These are phyloP conservation scores for Thereuonema tuberculata DNA, from an alignment of 1,140 invertebrate genomes.

Conservation along the genomic window DNA sequence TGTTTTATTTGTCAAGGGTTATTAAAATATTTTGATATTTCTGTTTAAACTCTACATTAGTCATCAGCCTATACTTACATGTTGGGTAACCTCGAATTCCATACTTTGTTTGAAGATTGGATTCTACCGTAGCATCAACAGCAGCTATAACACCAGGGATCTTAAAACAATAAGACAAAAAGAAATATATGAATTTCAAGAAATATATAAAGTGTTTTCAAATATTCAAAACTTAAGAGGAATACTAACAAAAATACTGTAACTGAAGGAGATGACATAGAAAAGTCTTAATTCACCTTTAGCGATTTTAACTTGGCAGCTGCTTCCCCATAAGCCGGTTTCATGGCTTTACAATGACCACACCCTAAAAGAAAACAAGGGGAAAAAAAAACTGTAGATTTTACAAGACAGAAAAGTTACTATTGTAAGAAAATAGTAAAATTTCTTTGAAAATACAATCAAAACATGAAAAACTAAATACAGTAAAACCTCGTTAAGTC, in stretches of 20 bases:
- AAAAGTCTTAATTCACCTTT: slow-evolving; percentile 27
- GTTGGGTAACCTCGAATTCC: slow-evolving; percentile 27
- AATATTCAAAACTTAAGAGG: slow-evolving; percentile 30
- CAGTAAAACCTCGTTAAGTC: too few relatives aligned
- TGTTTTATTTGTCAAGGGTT: too few relatives aligned
- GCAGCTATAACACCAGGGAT: slow-evolving; percentile 23
- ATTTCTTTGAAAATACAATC: too few relatives aligned
- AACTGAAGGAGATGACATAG: slow-evolving; percentile 5
- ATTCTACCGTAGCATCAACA: slow-evolving; percentile 27
- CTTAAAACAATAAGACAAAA: slow-evolving; percentile 6
- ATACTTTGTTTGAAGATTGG: slow-evolving; percentile 11
- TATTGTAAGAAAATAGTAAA: too few relatives aligned
- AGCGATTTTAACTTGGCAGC: slow-evolving; percentile 49
- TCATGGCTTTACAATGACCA: slow-evolving; percentile 52
- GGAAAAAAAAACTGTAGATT: slow-evolving; percentile 28
- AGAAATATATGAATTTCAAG: too few relatives aligned
- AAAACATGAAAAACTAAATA: too few relatives aligned
- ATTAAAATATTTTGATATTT: too few relatives aligned
- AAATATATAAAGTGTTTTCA: slow-evolving; percentile 6
- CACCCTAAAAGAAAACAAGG: slow-evolving; percentile 33
- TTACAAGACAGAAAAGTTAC: too few relatives aligned
- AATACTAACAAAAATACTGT: slow-evolving; percentile 44
- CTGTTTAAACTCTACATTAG: too few relatives aligned
- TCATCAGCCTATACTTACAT: slow-evolving; percentile 25
- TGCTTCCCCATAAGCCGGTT: slow-evolving; percentile 65